Percentiles rank a stretch among this genome's conserved stretches.
phyloP scores from a whole-genome alignment of 2,113 vertebrate species.

The Mesoclemmys tuberculata region DNA sequence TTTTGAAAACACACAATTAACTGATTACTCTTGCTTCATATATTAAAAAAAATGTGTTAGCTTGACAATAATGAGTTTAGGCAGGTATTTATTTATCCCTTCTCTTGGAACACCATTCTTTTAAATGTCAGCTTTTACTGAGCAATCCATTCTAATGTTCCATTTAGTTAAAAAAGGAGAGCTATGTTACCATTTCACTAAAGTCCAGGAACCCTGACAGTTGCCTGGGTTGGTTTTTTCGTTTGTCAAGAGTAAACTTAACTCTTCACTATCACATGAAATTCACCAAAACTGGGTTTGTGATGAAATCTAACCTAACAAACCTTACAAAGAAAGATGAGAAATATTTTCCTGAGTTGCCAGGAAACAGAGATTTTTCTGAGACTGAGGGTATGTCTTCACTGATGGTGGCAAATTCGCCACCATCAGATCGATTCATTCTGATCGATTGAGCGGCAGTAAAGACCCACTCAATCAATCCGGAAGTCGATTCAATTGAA shows the following conservation, averaged over 20 bases:
- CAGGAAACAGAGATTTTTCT: fast-evolving
- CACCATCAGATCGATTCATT: no score
- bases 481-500: no score
- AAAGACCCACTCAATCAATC: no score
- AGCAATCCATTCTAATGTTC: neutral
- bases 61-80: neutral
- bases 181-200: no score
- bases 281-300: neutral
- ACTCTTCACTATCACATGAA: neutral
- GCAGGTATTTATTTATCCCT: neutral
- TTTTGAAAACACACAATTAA: constrained; percentile 24
- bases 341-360: neutral
- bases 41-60: neutral
- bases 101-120: neutral
- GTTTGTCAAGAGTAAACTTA: neutral
- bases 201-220: neutral
- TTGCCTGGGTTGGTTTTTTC: neutral
- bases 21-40: neutral
- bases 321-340: neutral
- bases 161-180: constrained; percentile 9
- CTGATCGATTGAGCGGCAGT: no score
- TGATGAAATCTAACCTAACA: neutral
- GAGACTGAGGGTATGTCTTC: neutral
- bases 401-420: no score
- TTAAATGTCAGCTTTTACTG: constrained; percentile 19